These are phyloP conservation scores for Leptosomus discolor DNA, from an alignment of 2,113 vertebrate species.

Conservation along the genomic window DNA sequence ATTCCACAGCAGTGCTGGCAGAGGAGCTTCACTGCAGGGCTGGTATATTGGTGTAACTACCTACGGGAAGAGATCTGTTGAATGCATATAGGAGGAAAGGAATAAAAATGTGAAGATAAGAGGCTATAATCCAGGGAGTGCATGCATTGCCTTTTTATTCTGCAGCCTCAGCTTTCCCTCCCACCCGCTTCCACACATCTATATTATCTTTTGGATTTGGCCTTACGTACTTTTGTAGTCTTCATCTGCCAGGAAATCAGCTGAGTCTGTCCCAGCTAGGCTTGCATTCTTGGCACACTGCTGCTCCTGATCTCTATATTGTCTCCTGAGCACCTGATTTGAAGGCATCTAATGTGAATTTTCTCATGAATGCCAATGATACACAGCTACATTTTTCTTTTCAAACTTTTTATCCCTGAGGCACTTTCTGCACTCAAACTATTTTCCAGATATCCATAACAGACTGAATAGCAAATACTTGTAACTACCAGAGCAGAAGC, in stretches of 20 bases:
- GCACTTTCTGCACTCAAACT: constrained; percentile 53
- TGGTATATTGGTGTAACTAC: not conserved
- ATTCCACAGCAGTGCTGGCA: not conserved
- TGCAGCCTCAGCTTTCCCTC: constrained; percentile 8
- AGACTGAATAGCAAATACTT: constrained; percentile 64
- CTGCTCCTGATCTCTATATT: constrained; percentile 62
- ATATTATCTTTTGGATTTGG: constrained; percentile 8
- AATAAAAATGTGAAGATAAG: not conserved
- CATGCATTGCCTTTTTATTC: not conserved
- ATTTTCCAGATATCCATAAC: constrained; percentile 58
- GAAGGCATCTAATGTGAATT: constrained; percentile 64
- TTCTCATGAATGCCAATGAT: constrained; percentile 77
- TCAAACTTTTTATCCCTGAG: constrained; percentile 61
- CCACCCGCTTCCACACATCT: not conserved
- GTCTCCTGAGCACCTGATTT: constrained; percentile 65
- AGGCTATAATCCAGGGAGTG: not conserved
- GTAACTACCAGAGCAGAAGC: constrained; percentile 41
- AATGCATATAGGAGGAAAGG: not conserved
- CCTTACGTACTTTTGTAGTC: not conserved
- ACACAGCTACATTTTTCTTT: constrained; percentile 61
- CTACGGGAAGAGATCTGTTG: not conserved
- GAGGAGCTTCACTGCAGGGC: not conserved
- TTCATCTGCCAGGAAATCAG: constrained; percentile 4
- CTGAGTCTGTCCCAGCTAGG: not conserved
- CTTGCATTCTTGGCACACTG: constrained; percentile 52